Percentiles rank a stretch among this genome's conserved stretches.
phyloP scores from a whole-genome alignment of 2,797 vertebrate species.

The Chanos chanos region DNA sequence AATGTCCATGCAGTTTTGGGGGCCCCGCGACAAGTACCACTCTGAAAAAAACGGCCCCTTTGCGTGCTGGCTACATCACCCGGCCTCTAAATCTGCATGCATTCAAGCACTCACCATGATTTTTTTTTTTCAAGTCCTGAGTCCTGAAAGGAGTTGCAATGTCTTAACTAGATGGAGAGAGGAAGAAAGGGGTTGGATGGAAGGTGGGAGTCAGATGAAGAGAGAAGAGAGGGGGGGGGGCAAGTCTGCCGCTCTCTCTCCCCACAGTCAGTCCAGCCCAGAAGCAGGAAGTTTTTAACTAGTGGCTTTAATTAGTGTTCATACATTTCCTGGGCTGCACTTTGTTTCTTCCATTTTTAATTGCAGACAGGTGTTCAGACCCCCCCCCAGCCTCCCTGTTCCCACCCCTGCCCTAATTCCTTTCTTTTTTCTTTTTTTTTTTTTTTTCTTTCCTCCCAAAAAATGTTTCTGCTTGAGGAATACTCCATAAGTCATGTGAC shows the following conservation, averaged over 20 bases:
- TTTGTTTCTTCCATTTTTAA: constrained; percentile 87
- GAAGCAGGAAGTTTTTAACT: constrained; percentile 99
- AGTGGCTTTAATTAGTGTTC: constrained; percentile 97
- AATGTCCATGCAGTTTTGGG: not conserved
- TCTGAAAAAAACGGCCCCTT: constrained; percentile 7
- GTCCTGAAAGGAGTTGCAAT: constrained; percentile 45
- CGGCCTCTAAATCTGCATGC: constrained; percentile 36
- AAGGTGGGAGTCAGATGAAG: constrained; percentile 54
- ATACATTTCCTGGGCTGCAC: constrained; percentile 94
- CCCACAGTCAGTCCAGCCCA: constrained; percentile 73
- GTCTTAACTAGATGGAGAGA: constrained; percentile 69
- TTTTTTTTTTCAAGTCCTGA: constrained; percentile 18
- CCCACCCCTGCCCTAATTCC: constrained; percentile 2
- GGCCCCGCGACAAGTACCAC: not conserved
- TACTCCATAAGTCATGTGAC: constrained; percentile 17
- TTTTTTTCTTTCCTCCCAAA: constrained; percentile 28
- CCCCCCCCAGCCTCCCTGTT: constrained; percentile 4
- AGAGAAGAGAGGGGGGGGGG: constrained; percentile 50
- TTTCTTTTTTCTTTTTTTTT: constrained; percentile 3
- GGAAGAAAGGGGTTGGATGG: constrained; percentile 42
- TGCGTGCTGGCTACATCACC: constrained; percentile 20
- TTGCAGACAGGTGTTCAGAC: constrained; percentile 93
- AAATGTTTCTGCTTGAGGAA: constrained; percentile 23
- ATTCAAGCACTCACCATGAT: constrained; percentile 42
- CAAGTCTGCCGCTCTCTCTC: constrained; percentile 73